These are phyloP conservation scores for Caracal caracal DNA, from an alignment of 2,113 vertebrate species.

Conservation along the genomic window DNA sequence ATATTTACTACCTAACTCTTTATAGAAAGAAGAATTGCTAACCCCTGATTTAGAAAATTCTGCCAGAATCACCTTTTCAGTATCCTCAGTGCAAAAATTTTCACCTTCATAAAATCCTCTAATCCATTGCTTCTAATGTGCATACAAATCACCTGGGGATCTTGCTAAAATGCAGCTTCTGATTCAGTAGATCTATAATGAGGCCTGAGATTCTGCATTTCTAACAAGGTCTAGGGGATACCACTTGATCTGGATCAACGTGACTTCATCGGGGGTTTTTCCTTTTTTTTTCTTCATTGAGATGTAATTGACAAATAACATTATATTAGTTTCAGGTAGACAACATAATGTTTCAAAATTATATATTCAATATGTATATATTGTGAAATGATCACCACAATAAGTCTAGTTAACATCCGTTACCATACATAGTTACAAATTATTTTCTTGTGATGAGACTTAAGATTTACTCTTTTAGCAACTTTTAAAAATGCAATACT, in stretches of 20 bases:
- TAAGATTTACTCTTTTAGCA: not conserved
- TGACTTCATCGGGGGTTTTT: not conserved
- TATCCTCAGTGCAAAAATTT: not conserved
- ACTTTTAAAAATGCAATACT: not conserved
- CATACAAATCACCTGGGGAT: not conserved
- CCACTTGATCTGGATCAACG: not conserved
- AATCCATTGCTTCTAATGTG: not conserved
- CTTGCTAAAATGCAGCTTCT: slow-evolving; percentile 18
- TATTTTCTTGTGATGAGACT: not conserved
- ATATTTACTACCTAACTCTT: not conserved
- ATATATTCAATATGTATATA: not conserved
- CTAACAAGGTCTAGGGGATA: not conserved
- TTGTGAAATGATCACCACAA: not conserved
- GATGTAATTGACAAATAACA: not conserved
- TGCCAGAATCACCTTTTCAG: not conserved
- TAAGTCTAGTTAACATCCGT: not conserved
- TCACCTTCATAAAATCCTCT: not conserved
- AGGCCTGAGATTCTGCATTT: not conserved
- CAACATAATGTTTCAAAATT: not conserved
- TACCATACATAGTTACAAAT: not conserved
- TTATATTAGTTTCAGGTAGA: not conserved
- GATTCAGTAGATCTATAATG: not conserved
- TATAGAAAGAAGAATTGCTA: not conserved
- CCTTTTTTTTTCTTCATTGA: not conserved
- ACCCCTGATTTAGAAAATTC: not conserved